Evolutionary conservation across 1,140 invertebrate species (phyloP).

Genomic region (Lasioglossum baleicum): DNA sequence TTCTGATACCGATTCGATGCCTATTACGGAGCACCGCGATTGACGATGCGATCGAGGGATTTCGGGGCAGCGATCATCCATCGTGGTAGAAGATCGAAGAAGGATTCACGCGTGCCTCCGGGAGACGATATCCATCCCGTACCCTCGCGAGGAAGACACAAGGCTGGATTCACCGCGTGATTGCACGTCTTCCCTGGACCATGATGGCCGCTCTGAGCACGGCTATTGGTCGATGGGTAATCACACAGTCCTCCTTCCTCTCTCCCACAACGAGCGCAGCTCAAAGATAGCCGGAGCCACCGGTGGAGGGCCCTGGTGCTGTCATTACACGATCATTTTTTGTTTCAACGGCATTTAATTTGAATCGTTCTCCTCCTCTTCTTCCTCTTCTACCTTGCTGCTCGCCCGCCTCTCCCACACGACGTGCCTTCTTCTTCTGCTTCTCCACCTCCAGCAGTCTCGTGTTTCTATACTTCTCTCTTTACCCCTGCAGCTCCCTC

Average conservation of each 20-base stretch:
- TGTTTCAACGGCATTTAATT: slow-evolving; percentile 70
- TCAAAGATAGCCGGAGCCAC: slow-evolving; percentile 59
- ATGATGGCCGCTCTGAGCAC: slow-evolving; percentile 71
- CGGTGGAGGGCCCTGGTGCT: slow-evolving; percentile 48
- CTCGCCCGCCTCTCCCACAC: slow-evolving; percentile 17
- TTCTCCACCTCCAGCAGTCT: background rate
- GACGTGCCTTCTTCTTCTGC: background rate
- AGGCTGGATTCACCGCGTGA: slow-evolving; percentile 64
- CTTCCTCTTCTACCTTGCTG: background rate
- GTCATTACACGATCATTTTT: slow-evolving; percentile 68
- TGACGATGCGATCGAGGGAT: background rate
- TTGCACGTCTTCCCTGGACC: slow-evolving; percentile 71
- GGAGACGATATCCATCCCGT: slow-evolving; percentile 45
- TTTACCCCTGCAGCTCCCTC: background rate
- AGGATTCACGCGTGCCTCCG: slow-evolving; percentile 32
- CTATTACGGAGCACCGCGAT: too few relatives aligned
- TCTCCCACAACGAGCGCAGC: slow-evolving; percentile 23
- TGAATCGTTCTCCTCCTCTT: slow-evolving; percentile 45
- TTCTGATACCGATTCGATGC: too few relatives aligned
- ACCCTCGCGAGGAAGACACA: slow-evolving; percentile 18
- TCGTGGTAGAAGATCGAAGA: slow-evolving; percentile 12
- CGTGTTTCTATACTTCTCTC: slow-evolving; percentile 12
- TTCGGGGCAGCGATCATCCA: background rate
- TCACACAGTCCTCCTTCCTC: slow-evolving; percentile 62
- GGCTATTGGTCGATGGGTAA: slow-evolving; percentile 70